phyloP scores from a whole-genome alignment of 92 coral and sea anemone species.

The Actinostola sp. region DNA sequence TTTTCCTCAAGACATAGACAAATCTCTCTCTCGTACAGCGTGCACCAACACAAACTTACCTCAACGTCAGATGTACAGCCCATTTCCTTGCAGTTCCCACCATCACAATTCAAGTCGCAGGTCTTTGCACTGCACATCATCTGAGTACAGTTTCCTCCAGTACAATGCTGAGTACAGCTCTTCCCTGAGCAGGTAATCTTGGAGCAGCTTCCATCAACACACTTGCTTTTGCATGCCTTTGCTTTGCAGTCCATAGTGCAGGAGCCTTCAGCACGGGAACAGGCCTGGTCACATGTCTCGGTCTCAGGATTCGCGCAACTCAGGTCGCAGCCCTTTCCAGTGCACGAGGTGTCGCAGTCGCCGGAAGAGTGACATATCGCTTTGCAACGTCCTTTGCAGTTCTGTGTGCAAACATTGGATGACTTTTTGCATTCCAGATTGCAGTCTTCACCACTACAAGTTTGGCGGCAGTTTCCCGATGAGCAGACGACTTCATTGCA shows the following conservation, averaged over 20 bases:
- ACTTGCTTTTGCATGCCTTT: slow-evolving; percentile 38
- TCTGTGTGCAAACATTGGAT: slow-evolving; percentile 43
- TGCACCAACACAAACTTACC: slow-evolving; percentile 2
- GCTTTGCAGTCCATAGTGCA: slow-evolving; percentile 59
- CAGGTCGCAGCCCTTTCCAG: slow-evolving; percentile 49
- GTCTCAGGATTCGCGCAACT: slow-evolving; percentile 38
- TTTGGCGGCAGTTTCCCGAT: slow-evolving; percentile 46
- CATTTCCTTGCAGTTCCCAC: slow-evolving; percentile 57
- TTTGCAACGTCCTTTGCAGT: slow-evolving; percentile 60
- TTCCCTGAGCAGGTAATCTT: slow-evolving; percentile 32
- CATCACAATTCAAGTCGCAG: slow-evolving; percentile 49
- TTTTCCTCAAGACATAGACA: not conserved
- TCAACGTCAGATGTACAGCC: slow-evolving; percentile 32
- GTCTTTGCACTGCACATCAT: slow-evolving; percentile 55
- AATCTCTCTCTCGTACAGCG: not conserved
- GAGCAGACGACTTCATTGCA: slow-evolving; percentile 40
- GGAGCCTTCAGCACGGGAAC: slow-evolving; percentile 40
- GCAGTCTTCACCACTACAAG: slow-evolving; percentile 59
- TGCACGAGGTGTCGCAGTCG: slow-evolving; percentile 51
- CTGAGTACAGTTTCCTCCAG: slow-evolving; percentile 49
- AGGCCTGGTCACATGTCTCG: slow-evolving; percentile 50
- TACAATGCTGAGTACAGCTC: slow-evolving; percentile 51
- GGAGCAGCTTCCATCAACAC: slow-evolving; percentile 48
- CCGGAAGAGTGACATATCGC: slow-evolving; percentile 46
- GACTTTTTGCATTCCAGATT: slow-evolving; percentile 34